A percentile compares a stretch with the other conserved stretches of the same genome.
These are phyloP conservation scores for Drosophila albomicans DNA, from an alignment of 1,140 invertebrate genomes.

Conservation along the genomic window DNA sequence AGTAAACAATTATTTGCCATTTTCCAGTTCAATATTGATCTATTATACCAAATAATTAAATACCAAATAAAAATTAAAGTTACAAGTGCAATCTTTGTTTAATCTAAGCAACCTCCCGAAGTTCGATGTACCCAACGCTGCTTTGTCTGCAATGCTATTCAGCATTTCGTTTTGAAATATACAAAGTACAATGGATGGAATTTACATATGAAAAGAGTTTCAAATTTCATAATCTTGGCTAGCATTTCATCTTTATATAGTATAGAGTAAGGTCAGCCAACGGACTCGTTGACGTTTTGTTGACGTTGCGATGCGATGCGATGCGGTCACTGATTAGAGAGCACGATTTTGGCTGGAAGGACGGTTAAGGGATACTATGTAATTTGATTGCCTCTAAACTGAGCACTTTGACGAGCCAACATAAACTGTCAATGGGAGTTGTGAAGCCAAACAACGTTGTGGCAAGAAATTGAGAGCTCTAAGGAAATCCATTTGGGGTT, in stretches of 20 bases:
- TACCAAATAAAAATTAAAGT: too few relatives aligned
- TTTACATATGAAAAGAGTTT: slow-evolving; percentile 3
- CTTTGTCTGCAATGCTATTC: background rate
- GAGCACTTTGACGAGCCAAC: slow-evolving; percentile 20
- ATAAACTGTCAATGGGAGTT: slow-evolving; percentile 30
- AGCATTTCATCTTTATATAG: background rate
- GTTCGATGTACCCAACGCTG: background rate
- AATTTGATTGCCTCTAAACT: slow-evolving; percentile 32
- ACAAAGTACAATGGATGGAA: background rate
- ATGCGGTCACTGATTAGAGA: slow-evolving; percentile 5
- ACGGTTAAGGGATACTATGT: slow-evolving; percentile 11
- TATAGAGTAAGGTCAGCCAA: too few relatives aligned
- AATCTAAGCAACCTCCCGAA: too few relatives aligned
- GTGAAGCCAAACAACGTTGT: slow-evolving; percentile 20
- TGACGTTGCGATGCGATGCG: too few relatives aligned
- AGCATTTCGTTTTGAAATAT: background rate
- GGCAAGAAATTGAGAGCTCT: slow-evolving; percentile 30
- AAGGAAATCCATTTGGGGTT: slow-evolving; percentile 31
- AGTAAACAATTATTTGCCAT: too few relatives aligned
- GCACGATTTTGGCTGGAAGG: background rate
- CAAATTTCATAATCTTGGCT: slow-evolving; percentile 6
- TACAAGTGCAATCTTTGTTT: too few relatives aligned
- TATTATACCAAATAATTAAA: too few relatives aligned
- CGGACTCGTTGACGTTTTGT: too few relatives aligned
- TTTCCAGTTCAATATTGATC: too few relatives aligned